Percentiles rank a stretch among this genome's conserved stretches.
phyloP scores from a whole-genome alignment of 2,888 invertebrate species.

The Sminthurinus aureus region DNA sequence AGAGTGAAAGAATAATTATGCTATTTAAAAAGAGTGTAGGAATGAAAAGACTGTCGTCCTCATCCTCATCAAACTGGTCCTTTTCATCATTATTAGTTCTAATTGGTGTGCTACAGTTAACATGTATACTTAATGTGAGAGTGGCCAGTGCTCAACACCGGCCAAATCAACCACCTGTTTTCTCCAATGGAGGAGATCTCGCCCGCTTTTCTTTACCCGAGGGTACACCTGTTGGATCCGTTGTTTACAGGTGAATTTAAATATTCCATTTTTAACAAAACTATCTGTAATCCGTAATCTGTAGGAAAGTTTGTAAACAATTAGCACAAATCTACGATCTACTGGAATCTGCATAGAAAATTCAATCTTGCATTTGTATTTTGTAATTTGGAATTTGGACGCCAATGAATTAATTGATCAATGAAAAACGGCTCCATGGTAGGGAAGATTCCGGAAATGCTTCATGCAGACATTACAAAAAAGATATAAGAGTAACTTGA shows the following conservation, averaged over 20 bases:
- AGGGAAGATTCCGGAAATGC: too few relatives aligned
- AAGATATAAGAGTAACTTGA: too few relatives aligned
- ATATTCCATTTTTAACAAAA: not conserved
- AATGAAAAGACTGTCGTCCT: not conserved
- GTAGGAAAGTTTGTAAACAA: too few relatives aligned
- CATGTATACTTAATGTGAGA: not conserved
- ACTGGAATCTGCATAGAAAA: too few relatives aligned
- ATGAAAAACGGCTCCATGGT: too few relatives aligned
- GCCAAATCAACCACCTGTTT: slow-evolving; percentile 75
- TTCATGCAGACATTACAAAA: too few relatives aligned
- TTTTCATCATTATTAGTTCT: not conserved
- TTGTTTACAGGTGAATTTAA: slow-evolving; percentile 71
- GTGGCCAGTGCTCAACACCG: slow-evolving; percentile 7
- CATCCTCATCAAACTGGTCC: not conserved
- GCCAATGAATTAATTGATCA: too few relatives aligned
- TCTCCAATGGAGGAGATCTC: slow-evolving; percentile 81
- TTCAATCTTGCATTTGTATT: too few relatives aligned
- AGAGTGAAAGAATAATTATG: not conserved
- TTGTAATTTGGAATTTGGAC: too few relatives aligned
- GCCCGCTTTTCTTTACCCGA: slow-evolving; percentile 76
- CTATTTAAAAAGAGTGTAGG: not conserved
- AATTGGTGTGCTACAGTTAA: not conserved
- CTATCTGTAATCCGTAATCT: not conserved
- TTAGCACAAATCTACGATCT: too few relatives aligned
- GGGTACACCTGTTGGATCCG: slow-evolving; percentile 77